phyloP scores from a whole-genome alignment of 2,888 invertebrate species.

The Sarcophaga variegata region DNA sequence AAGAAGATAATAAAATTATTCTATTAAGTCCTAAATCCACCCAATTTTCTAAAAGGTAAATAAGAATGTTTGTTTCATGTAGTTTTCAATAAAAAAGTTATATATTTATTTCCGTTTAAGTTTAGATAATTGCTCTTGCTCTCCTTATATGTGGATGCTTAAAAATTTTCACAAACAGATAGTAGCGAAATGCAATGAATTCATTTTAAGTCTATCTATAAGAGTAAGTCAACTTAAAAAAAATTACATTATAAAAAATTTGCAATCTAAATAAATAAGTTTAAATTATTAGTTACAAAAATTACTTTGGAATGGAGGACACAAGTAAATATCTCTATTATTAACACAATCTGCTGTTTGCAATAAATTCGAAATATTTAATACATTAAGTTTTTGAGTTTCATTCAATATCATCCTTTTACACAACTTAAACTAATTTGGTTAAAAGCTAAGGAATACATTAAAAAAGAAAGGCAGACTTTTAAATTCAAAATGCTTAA shows the following conservation, averaged over 20 bases:
- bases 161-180: not conserved
- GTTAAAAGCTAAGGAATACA: constrained; percentile 51
- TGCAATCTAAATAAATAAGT: constrained; percentile 27
- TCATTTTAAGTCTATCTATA: constrained; percentile 39
- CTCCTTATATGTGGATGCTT: constrained; percentile 4
- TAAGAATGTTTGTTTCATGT: not conserved
- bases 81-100: constrained; percentile 63
- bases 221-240: constrained; percentile 16
- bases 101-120: constrained; percentile 60
- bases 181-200: constrained; percentile 24
- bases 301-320: constrained; percentile 54
- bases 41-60: no score
- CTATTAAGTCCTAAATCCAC: no score
- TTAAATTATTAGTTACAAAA: constrained; percentile 3
- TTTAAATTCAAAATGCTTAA: constrained; percentile 43
- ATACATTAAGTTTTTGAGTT: constrained; percentile 3
- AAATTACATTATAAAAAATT: constrained; percentile 16
- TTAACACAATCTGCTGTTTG: constrained; percentile 17
- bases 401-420: constrained; percentile 32
- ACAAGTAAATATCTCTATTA: constrained; percentile 2
- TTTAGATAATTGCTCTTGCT: constrained; percentile 46
- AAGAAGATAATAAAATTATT: no score
- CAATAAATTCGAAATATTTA: constrained; percentile 54
- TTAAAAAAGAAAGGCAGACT: constrained; percentile 36
- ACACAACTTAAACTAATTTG: constrained; percentile 47